These are phyloP conservation scores for Tretioscincus oriximinensis DNA, from an alignment of 2,113 vertebrate species.

Conservation along the genomic window DNA sequence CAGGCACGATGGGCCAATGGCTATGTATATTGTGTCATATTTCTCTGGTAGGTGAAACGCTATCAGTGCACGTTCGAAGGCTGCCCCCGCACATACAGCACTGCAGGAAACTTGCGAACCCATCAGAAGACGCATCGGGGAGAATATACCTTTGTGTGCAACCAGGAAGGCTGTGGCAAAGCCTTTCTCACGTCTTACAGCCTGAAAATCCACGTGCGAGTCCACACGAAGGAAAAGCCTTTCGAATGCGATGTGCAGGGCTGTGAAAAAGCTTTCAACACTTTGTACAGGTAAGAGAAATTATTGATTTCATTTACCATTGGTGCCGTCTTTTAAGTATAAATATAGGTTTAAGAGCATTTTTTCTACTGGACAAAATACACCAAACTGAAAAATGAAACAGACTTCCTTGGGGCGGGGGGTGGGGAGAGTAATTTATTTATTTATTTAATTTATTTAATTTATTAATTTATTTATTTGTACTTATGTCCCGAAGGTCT, in stretches of 20 bases:
- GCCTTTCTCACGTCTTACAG: conserved; percentile 99
- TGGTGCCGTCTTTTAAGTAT: not conserved
- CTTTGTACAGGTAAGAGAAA: conserved; percentile 86
- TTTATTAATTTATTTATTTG: no score
- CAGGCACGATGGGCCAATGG: not conserved
- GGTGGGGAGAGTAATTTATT: not conserved
- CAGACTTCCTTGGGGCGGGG: not conserved
- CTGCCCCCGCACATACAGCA: conserved; percentile 96
- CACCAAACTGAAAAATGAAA: not conserved
- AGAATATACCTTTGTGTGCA: conserved; percentile 97
- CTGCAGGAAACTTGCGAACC: conserved; percentile 94
- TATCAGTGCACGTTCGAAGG: conserved; percentile 99
- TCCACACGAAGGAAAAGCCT: conserved; percentile 98
- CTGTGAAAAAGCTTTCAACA: conserved; percentile 98
- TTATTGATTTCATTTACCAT: not conserved
- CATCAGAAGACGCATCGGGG: conserved; percentile 97
- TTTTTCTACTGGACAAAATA: no score
- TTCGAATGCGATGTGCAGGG: conserved; percentile 97
- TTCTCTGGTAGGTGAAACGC: conserved; percentile 85
- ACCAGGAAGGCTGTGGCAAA: conserved; percentile 96
- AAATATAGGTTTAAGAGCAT: not conserved
- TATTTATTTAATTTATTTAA: no score
- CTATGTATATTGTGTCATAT: not conserved
- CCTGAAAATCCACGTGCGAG: conserved; percentile 96
- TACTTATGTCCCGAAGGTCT: no score